Evolutionary conservation across 2,888 invertebrate genomes (phyloP).

Genomic region (Glyphotaelius pellucidus): DNA sequence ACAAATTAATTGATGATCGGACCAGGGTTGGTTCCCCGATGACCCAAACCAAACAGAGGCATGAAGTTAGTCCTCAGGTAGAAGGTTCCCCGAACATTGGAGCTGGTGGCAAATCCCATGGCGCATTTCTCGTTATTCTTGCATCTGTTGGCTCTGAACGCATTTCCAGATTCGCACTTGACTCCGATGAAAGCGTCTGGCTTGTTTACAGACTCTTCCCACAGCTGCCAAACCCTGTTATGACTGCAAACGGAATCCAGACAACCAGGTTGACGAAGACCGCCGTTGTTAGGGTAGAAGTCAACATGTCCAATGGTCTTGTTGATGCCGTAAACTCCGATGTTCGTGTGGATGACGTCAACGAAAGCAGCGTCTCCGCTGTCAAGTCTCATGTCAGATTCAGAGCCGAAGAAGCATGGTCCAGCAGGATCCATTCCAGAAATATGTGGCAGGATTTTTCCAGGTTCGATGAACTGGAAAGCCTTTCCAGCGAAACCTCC

Average conservation of each 20-base stretch:
- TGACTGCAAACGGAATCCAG: constrained; percentile 67
- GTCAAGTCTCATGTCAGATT: constrained; percentile 70
- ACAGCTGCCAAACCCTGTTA: constrained; percentile 55
- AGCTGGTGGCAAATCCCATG: constrained; percentile 53
- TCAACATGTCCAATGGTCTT: constrained; percentile 74
- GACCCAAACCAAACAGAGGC: constrained; percentile 53
- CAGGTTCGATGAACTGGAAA: constrained; percentile 53
- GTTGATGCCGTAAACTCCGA: constrained; percentile 73
- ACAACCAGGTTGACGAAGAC: constrained; percentile 75
- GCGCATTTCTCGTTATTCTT: constrained; percentile 23
- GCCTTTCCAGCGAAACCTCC: constrained; percentile 63
- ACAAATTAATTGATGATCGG: neutral
- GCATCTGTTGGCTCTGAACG: constrained; percentile 40
- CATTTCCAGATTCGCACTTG: constrained; percentile 46
- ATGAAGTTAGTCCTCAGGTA: constrained; percentile 55
- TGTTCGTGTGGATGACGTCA: constrained; percentile 76
- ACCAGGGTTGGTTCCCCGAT: constrained; percentile 14
- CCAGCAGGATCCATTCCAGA: constrained; percentile 76
- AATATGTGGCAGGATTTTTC: constrained; percentile 63
- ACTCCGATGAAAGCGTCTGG: constrained; percentile 53
- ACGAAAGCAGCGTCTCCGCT: constrained; percentile 74
- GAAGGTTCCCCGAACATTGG: constrained; percentile 36
- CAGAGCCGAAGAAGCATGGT: constrained; percentile 72
- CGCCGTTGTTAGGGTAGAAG: constrained; percentile 77
- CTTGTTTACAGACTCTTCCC: constrained; percentile 52